phyloP scores from a whole-genome alignment of 1,140 invertebrate genomes.

The Drosophila sulfurigaster region DNA sequence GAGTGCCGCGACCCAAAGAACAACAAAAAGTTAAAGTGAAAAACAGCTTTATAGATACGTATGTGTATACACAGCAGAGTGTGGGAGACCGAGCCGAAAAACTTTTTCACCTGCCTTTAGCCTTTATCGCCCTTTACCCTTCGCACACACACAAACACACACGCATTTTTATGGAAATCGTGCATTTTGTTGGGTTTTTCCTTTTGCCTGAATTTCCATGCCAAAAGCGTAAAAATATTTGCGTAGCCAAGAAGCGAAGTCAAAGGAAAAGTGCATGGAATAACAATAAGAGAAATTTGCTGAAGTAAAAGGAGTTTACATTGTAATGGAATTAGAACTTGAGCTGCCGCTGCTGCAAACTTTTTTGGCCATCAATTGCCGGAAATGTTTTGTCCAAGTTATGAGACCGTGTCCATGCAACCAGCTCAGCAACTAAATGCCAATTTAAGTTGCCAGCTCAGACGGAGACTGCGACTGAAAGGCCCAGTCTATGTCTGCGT shows the following conservation, averaged over 20 bases:
- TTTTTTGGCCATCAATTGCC: conserved; percentile 44
- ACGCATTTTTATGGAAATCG: conserved; percentile 40
- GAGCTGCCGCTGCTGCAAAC: conserved; percentile 13
- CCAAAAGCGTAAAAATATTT: conserved; percentile 68
- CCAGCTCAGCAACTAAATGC: conserved; percentile 54
- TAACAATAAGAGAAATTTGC: conserved; percentile 55
- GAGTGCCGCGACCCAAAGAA: conserved; percentile 12
- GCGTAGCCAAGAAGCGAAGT: conserved; percentile 53
- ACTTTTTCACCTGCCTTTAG: conserved; percentile 12
- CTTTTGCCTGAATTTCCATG: conserved; percentile 37
- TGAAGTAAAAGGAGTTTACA: conserved; percentile 32
- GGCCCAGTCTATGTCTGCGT: conserved; percentile 7
- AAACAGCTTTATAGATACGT: conserved; percentile 4
- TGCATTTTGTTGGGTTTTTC: conserved; percentile 12
- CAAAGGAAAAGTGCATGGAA: conserved; percentile 36
- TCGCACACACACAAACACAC: neutral
- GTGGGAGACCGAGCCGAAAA: conserved; percentile 28
- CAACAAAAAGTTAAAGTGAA: conserved; percentile 11
- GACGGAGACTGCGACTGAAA: neutral
- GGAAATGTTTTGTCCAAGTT: conserved; percentile 65
- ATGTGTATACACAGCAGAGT: neutral
- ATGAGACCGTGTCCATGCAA: conserved; percentile 52
- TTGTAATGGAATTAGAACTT: conserved; percentile 53
- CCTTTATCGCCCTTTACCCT: neutral
- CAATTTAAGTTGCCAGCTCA: conserved; percentile 43